A percentile compares a stretch with the other conserved stretches of the same genome.
These are phyloP conservation scores for Tringa solitaria DNA, from an alignment of 2,113 vertebrate species.

Conservation along the genomic window DNA sequence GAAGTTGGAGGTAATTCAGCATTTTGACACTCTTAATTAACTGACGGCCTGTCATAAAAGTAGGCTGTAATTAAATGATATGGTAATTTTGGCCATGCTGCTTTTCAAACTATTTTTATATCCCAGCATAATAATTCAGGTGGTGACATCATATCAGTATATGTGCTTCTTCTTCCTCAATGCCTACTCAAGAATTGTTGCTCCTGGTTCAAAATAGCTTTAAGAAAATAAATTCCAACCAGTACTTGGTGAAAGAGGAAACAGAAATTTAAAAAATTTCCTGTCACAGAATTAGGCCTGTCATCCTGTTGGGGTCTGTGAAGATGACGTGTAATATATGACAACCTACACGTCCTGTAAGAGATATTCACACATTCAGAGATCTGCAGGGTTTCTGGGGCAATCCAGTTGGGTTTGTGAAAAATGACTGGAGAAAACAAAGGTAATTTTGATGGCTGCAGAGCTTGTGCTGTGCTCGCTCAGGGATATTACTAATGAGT, in stretches of 20 bases:
- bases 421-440: neutral
- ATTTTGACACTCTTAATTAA: conserved; percentile 64
- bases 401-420: neutral
- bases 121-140: neutral
- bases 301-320: neutral
- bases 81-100: conserved; percentile 27
- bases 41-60: conserved; percentile 39
- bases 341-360: neutral
- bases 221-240: neutral
- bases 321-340: neutral
- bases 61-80: conserved; percentile 52
- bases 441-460: neutral
- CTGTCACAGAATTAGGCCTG: neutral
- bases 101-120: conserved; percentile 43
- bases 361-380: neutral
- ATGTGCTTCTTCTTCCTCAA: neutral
- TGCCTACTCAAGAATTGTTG: neutral
- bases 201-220: neutral
- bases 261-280: neutral
- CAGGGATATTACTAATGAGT: neutral
- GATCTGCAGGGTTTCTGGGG: neutral
- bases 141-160: neutral
- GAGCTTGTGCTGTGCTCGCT: neutral
- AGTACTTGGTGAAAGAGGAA: neutral
- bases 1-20: conserved; percentile 48